Evolutionary conservation across 2,797 vertebrate genomes (phyloP), one percentile per base, ranked within the genome.

Genomic region (Dermochelys coriacea): DNA sequence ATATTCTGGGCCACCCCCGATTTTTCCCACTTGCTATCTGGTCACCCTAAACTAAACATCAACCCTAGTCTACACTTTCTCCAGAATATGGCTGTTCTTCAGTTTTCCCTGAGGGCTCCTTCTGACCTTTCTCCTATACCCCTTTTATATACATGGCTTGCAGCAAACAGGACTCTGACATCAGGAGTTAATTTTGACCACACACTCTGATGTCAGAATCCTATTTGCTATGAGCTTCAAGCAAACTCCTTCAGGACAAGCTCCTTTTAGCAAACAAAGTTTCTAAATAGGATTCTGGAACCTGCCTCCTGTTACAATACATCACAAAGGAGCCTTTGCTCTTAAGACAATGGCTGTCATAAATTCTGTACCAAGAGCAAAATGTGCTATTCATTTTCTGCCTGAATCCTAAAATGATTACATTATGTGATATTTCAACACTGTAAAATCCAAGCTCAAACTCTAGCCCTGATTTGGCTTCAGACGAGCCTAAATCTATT

Each of bases 151-250:
- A 54, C 55, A 37, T 41, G 29, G 55, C 9, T 29, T 82, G 37
- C 25, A 49, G 10, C 55, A 82, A 82, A 59, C 16, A 82, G 16
- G 25, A 41, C 15, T 82, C 68, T 81, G 55, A 23, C 9, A 83
- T 77, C 41, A 96, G 92, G 88, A 95, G 50, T 74, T 88, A 74
- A 77, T 92, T 93, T 74, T 90, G 6, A 18, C 64, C 77, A 64
- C 4, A 64, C 1, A 21, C 29, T 88, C 71, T 87, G 37, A 81
- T 52, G 59, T 0, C 18, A 71, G 0, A 49, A 4, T 79, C 74
- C 87, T 84, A 54, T 88, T 82, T 86, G 84, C 86, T 31, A 88
- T n/a, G 12, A 16, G 51, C 7, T 71, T 71, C 34, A 64, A 64
- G 34, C n/a, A 71, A 41, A 19, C 64, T 71, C 10, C 78, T 92